Conservation (phyloP, 2,888 invertebrate genomes). For the Dusona sp. region DNA sequence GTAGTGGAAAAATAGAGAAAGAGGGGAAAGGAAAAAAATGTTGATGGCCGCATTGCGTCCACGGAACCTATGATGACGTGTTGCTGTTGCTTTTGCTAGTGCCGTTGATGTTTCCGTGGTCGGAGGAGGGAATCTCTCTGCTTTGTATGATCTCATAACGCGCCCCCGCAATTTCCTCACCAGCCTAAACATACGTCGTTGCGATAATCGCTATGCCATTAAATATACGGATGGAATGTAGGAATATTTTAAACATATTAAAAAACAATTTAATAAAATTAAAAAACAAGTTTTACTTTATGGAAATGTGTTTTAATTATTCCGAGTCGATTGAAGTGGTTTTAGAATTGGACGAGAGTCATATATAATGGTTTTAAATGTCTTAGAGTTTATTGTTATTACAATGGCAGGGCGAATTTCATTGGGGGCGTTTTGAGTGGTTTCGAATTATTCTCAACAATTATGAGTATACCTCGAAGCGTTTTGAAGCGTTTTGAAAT, state of each 20-base stretch:
- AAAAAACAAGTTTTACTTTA: neutral
- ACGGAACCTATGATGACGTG: constrained; percentile 53
- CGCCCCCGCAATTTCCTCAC: constrained; percentile 45
- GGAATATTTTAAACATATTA: neutral
- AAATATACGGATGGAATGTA: neutral
- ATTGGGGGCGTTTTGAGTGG: neutral
- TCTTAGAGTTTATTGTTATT: neutral
- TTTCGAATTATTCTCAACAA: neutral
- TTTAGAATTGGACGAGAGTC: neutral
- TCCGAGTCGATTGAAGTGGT: neutral
- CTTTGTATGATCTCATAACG: constrained; percentile 54
- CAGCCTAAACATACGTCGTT: constrained; percentile 38
- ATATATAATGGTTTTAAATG: neutral
- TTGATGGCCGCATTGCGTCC: constrained; percentile 67
- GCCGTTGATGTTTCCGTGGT: constrained; percentile 16
- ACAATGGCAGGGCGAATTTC: neutral
- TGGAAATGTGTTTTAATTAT: neutral
- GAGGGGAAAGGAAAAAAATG: constrained; percentile 54
- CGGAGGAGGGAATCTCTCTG: constrained; percentile 7
- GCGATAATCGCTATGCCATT: neutral
- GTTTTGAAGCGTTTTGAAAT: neutral
- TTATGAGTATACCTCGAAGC: neutral
- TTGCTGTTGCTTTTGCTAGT: constrained; percentile 46
- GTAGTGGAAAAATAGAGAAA: constrained; percentile 49
- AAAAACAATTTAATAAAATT: neutral